Evolutionary conservation across 2,113 vertebrate genomes (phyloP).

Genomic region (Calonectris borealis): DNA sequence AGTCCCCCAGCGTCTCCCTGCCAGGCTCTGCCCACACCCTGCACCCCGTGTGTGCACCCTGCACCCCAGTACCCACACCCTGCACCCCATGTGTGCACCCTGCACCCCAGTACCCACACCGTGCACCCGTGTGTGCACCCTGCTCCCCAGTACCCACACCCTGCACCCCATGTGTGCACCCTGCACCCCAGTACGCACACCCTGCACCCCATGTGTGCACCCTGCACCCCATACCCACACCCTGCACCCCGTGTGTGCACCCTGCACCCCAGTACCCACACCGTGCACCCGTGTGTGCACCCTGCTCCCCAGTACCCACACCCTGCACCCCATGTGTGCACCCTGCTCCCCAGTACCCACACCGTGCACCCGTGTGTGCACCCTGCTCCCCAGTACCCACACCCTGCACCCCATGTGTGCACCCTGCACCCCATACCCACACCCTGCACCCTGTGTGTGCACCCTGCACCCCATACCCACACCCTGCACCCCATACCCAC

Average conservation of each 20-base stretch:
- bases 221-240: too few relatives aligned
- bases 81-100: background rate
- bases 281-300: fast-evolving
- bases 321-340: too few relatives aligned
- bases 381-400: background rate
- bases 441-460: background rate
- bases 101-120: background rate
- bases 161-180: too few relatives aligned
- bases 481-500: background rate
- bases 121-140: background rate
- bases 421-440: too few relatives aligned
- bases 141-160: background rate
- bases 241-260: background rate
- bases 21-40: too few relatives aligned
- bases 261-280: background rate
- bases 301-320: background rate
- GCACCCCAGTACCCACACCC: background rate
- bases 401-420: too few relatives aligned
- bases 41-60: background rate
- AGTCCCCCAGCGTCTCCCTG: background rate
- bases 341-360: background rate
- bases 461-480: background rate
- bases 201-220: too few relatives aligned
- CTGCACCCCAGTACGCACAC: too few relatives aligned
- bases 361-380: too few relatives aligned